Percentiles rank a stretch among this genome's conserved stretches.
phyloP scores from a whole-genome alignment of 2,797 vertebrate species.

The Pteronotus mesoamericanus region DNA sequence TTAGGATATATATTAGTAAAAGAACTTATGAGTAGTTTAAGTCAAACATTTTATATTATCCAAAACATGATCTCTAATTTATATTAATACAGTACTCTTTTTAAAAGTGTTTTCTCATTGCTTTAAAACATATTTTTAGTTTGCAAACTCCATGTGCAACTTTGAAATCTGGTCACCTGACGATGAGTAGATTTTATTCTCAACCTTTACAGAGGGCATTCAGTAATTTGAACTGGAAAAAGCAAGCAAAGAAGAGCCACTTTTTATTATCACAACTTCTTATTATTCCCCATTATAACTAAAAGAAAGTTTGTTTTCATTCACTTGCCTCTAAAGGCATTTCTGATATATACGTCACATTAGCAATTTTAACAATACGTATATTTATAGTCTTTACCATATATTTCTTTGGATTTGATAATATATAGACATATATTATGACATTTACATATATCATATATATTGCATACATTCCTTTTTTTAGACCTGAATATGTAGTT shows the following conservation, averaged over 20 bases:
- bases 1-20: not conserved
- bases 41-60: not conserved
- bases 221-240: not conserved
- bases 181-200: not conserved
- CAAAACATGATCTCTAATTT: not conserved
- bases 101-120: not conserved
- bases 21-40: not conserved
- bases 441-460: not conserved
- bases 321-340: not conserved
- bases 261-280: not conserved
- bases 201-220: not conserved
- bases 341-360: not conserved
- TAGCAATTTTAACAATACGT: not conserved
- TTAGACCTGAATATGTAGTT: not conserved
- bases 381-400: not conserved
- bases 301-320: conserved; percentile 24
- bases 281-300: not conserved
- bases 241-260: not conserved
- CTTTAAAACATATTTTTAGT: not conserved
- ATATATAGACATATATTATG: not conserved
- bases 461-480: not conserved
- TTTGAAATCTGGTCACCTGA: not conserved
- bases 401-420: not conserved
- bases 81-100: not conserved
- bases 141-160: not conserved